Evolutionary conservation across 2,113 vertebrate species (phyloP).

Genomic region (Microcebus murinus): DNA sequence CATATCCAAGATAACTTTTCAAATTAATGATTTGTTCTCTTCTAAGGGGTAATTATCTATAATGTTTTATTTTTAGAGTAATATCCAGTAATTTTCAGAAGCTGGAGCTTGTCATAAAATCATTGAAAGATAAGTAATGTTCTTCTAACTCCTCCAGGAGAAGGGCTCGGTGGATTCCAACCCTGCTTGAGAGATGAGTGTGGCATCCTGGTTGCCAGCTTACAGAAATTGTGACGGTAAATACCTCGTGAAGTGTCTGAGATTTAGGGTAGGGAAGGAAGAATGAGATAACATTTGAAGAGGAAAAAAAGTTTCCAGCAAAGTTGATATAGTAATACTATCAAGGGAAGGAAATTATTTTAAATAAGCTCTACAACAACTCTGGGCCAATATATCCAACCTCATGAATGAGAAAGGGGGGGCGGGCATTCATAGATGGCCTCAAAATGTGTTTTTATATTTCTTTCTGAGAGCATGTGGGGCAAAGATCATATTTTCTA

Average conservation of each 20-base stretch:
- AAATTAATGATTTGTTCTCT: constrained; percentile 72
- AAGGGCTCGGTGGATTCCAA: neutral
- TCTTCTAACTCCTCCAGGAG: neutral
- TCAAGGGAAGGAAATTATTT: neutral
- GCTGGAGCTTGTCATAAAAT: constrained; percentile 64
- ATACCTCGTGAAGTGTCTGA: neutral
- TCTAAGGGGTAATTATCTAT: constrained; percentile 64
- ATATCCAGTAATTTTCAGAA: constrained; percentile 65
- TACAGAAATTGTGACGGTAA: neutral
- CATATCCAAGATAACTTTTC: constrained; percentile 66
- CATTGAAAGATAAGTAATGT: constrained; percentile 54
- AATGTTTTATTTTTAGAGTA: constrained; percentile 74
- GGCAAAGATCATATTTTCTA: neutral
- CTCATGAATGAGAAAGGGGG: neutral
- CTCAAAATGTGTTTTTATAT: neutral
- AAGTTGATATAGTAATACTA: neutral
- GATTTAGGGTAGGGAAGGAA: neutral
- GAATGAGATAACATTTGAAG: neutral
- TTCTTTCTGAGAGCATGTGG: neutral
- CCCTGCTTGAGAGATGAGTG: neutral
- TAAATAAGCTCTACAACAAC: neutral
- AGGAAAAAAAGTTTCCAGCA: neutral
- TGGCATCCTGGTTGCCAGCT: neutral
- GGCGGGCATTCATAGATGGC: neutral
- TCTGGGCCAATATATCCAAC: neutral